Conservation (phyloP, 2,888 invertebrate genomes). For the Lycia hirtaria region DNA sequence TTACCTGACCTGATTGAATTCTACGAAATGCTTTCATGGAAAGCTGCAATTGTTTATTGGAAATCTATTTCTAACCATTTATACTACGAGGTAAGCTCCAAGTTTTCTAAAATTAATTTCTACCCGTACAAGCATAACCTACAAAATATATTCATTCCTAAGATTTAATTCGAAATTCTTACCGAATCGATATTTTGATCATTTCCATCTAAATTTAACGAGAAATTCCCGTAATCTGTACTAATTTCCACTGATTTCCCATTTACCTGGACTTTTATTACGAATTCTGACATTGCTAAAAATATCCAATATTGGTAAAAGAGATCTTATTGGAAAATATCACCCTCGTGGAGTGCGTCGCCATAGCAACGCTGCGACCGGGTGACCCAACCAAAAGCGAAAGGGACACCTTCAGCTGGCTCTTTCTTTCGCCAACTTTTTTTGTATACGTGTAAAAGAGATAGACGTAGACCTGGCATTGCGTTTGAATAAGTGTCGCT, state of each 20-base stretch:
- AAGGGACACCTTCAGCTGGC: constrained; percentile 40
- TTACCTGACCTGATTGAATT: no score
- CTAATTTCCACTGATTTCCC: constrained; percentile 51
- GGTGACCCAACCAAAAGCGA: constrained; percentile 51
- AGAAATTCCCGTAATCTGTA: constrained; percentile 46
- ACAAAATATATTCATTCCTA: constrained; percentile 44
- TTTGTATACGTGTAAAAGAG: constrained; percentile 48
- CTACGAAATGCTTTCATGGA: no score
- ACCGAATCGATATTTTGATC: constrained; percentile 66
- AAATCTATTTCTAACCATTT: neutral
- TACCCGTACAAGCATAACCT: constrained; percentile 12
- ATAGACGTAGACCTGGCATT: constrained; percentile 44
- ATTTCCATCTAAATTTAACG: constrained; percentile 44
- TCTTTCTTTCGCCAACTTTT: constrained; percentile 47
- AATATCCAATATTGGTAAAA: constrained; percentile 77
- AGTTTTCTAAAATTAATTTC: neutral
- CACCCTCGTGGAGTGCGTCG: constrained; percentile 70
- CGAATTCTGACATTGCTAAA: constrained; percentile 64
- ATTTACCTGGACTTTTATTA: constrained; percentile 59
- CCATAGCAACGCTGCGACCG: constrained; percentile 70
- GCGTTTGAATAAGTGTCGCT: constrained; percentile 61
- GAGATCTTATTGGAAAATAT: constrained; percentile 75
- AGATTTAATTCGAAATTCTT: constrained; percentile 52
- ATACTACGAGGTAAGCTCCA: neutral
- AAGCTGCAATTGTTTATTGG: no score